Evolutionary conservation across 1,140 invertebrate species (phyloP).

Genomic region (Cydia splendana): DNA sequence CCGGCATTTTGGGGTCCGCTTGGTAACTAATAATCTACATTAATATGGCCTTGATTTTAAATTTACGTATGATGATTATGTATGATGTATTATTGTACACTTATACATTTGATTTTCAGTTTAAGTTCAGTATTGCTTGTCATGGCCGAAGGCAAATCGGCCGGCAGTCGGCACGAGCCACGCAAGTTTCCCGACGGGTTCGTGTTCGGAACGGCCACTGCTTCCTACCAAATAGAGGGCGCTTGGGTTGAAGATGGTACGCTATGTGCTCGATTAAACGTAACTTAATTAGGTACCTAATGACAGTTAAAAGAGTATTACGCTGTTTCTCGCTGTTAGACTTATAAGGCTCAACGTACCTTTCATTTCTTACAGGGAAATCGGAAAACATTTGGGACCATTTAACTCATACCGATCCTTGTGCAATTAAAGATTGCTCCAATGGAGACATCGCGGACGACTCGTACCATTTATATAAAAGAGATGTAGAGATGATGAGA

Average conservation of each 20-base stretch:
- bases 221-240: conserved; percentile 82
- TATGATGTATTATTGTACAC: no score
- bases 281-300: not conserved
- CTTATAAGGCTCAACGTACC: no score
- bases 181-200: conserved; percentile 79
- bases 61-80: no score
- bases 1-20: no score
- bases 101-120: not conserved
- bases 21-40: no score
- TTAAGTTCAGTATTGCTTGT: not conserved
- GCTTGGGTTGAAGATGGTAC: conserved; percentile 80
- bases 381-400: conserved; percentile 79
- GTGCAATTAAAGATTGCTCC: conserved; percentile 70
- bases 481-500: conserved; percentile 67
- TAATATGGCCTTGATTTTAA: no score
- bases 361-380: conserved; percentile 54
- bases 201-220: conserved; percentile 80
- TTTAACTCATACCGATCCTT: conserved; percentile 63
- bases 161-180: conserved; percentile 38
- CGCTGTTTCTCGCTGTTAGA: not conserved
- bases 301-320: not conserved
- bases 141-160: conserved; percentile 28
- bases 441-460: conserved; percentile 65
- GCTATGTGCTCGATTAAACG: conserved; percentile 33
- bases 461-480: conserved; percentile 53